Evolutionary conservation across 2,797 vertebrate genomes (phyloP).

Genomic region (Microctenopoma lineatum): DNA sequence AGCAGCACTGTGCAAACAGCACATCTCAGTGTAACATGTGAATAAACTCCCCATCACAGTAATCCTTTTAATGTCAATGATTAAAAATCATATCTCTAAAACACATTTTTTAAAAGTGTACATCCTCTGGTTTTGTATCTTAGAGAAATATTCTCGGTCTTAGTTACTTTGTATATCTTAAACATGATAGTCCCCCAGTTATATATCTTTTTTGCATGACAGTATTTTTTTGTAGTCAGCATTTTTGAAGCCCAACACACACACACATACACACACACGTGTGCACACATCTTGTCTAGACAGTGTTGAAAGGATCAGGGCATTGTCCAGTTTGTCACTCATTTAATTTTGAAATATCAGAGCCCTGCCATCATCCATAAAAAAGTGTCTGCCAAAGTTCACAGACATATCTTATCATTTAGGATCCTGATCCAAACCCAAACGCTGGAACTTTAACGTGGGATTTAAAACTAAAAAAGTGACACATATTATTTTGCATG

Average conservation of each 20-base stretch:
- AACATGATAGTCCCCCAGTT: background rate
- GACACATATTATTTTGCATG: background rate
- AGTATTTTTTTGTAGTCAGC: conserved; percentile 36
- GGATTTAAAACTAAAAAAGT: conserved; percentile 24
- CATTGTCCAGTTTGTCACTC: conserved; percentile 51
- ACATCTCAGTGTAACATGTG: background rate
- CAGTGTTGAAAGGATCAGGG: conserved; percentile 65
- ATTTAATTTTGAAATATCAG: conserved; percentile 70
- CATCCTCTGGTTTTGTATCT: too few species aligned
- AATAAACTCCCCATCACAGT: background rate
- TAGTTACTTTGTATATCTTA: background rate
- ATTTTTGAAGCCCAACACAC: conserved; percentile 6
- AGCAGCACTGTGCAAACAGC: background rate
- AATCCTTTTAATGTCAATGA: background rate
- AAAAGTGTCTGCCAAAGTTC: conserved; percentile 57
- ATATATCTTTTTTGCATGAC: conserved; percentile 10
- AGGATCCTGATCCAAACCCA: conserved; percentile 25
- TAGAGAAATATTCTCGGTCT: too few species aligned
- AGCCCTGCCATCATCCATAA: conserved; percentile 50
- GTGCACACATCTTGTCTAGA: conserved; percentile 18
- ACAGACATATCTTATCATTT: conserved; percentile 59
- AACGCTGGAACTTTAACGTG: background rate
- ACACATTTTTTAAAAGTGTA: too few species aligned
- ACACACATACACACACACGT: conserved; percentile 5
- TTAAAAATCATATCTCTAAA: too few species aligned